Percentiles rank a stretch among this genome's conserved stretches.
Conservation (phyloP, 2,888 invertebrate species). For the Drosophila prolongata region DNA sequence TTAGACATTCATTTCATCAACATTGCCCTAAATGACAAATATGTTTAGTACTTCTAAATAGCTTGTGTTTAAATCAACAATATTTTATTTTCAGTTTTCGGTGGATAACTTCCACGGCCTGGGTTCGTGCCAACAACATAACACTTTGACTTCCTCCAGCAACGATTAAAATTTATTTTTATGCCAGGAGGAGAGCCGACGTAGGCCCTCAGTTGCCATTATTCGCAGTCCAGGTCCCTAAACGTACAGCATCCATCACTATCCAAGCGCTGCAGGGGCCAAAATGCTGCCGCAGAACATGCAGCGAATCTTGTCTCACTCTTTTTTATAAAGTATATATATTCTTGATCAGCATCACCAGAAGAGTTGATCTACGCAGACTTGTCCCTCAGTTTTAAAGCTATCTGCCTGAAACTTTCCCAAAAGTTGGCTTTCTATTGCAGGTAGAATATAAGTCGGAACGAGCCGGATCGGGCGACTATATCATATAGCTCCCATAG, state of each 20-base stretch:
- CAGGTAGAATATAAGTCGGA: too few species aligned
- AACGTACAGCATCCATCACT: conserved; percentile 2
- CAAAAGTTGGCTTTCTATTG: too few species aligned
- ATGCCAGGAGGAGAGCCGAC: conserved; percentile 24
- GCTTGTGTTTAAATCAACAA: conserved; percentile 70
- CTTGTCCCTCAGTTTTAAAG: too few species aligned
- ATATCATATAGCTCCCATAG: too few species aligned
- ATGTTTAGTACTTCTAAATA: neutral
- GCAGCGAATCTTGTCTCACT: conserved; percentile 39
- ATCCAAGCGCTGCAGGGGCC: conserved; percentile 40
- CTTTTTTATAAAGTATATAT: conserved; percentile 1
- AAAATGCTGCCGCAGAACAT: conserved; percentile 22
- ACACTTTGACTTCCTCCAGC: conserved; percentile 18
- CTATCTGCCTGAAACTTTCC: too few species aligned
- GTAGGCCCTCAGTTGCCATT: conserved; percentile 16
- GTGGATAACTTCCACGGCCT: conserved; percentile 44
- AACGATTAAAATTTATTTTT: too few species aligned
- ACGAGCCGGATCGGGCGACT: too few species aligned
- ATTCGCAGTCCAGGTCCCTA: neutral
- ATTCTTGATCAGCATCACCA: too few species aligned
- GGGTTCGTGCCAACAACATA: conserved; percentile 33
- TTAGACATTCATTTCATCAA: too few species aligned
- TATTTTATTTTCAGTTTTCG: conserved; percentile 36
- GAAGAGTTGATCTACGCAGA: too few species aligned
- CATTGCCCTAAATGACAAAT: too few species aligned